Conservation (phyloP, 2,113 vertebrate genomes). For the Eleginops maclovinus region DNA sequence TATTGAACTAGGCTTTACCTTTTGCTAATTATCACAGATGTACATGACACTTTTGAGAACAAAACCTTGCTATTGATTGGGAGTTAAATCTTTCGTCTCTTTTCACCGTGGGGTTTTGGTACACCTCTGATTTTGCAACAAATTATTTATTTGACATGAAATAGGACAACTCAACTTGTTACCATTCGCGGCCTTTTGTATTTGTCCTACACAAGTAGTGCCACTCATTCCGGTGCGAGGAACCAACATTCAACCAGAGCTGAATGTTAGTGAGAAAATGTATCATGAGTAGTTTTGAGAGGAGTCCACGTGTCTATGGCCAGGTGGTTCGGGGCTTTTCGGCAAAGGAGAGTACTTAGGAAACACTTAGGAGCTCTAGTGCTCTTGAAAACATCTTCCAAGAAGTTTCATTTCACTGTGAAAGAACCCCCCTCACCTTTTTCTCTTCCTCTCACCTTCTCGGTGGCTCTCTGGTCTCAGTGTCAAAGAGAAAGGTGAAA, state of each 20-base stretch:
- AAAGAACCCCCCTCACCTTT: not conserved
- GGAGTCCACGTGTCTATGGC: not conserved
- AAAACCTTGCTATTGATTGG: not conserved
- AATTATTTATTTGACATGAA: not conserved
- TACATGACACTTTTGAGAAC: too few relatives aligned
- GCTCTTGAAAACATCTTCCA: not conserved
- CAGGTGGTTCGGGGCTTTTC: not conserved
- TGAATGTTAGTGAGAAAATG: not conserved
- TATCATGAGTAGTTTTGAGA: not conserved
- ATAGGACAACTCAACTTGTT: not conserved
- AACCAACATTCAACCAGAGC: not conserved
- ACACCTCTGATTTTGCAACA: not conserved
- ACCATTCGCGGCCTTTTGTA: not conserved
- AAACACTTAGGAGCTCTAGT: not conserved
- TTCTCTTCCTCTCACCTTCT: not conserved
- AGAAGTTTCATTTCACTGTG: slow-evolving; percentile 12
- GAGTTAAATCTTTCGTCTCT: not conserved
- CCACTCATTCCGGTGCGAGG: not conserved
- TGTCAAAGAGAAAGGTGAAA: not conserved
- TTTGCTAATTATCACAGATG: not conserved
- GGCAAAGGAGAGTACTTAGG: not conserved
- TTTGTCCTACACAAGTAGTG: not conserved
- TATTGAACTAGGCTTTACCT: not conserved
- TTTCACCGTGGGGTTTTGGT: not conserved
- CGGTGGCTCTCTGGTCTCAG: not conserved